Evolutionary conservation across 2,797 vertebrate genomes (phyloP), one percentile per base, ranked within the genome.

Genomic region (Enteromius trimaculatus): DNA sequence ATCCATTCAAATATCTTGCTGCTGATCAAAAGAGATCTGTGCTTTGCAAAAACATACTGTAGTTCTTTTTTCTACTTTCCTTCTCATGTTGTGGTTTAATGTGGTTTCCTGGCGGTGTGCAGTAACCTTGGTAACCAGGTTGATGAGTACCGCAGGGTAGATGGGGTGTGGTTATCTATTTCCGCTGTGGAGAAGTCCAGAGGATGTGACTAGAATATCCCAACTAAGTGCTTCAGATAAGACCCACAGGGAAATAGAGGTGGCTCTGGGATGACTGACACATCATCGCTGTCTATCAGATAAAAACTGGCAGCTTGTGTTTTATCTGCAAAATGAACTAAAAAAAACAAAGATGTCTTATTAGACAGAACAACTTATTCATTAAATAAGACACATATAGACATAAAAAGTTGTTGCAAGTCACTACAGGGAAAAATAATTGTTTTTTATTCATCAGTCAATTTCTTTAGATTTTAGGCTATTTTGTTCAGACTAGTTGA

Each of bases 41-140:
- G 10, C 26, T 72, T 19, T 47, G 42, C 26, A 47, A 62, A 69
- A 62, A 47, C 5, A 66, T 11, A 4, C 23, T 29, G 26, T 29
- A 49, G 21, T 44, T 23, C 17, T 71, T 8, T n/a, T 26, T 55
- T 37, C 37, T 23, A 13, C 3, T 76, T 76, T 60, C n/a, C 34
- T 68, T 79, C 58, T 68, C 1, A 37, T 62, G 39, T 44, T 79
- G 77, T 53, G 53, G 81, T 49, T 81, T 81, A 84, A 82, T 80
- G 76, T 69, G 75, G 83, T 81, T 81, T 85, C 70, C 65, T 69
- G 78, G 53, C 6, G 19, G 79, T 66, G 60, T 70, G 72, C 74
- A 10, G 83, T 86, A 88, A 79, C 85, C 83, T 83, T 88, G 77
- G 78, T 71, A 86, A 86, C 85, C 78, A 79, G 80, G 62, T 80